phyloP scores from a whole-genome alignment of 1,140 invertebrate genomes.

The Pararge aegeria region DNA sequence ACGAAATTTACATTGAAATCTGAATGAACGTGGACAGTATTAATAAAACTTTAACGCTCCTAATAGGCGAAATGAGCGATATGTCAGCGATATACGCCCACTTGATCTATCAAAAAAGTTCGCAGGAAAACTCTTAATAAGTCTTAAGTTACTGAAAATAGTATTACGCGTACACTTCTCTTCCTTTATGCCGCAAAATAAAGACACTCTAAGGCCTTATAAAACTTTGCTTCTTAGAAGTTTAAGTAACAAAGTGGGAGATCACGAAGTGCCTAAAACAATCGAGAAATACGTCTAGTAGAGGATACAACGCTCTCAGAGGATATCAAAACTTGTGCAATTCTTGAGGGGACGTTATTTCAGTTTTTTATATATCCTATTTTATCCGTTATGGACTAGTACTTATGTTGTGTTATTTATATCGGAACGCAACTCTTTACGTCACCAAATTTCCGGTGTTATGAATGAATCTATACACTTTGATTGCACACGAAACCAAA shows the following conservation, averaged over 20 bases:
- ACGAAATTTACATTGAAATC: too few relatives aligned
- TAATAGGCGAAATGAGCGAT: too few relatives aligned
- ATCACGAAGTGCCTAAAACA: conserved; percentile 12
- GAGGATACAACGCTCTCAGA: not conserved
- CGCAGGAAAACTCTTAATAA: not conserved
- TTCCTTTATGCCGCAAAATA: conserved; percentile 4
- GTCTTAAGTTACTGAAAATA: not conserved
- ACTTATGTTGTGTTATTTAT: too few relatives aligned
- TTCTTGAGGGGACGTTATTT: too few relatives aligned
- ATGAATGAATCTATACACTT: too few relatives aligned
- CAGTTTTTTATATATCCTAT: too few relatives aligned
- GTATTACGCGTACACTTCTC: not conserved
- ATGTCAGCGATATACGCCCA: not conserved
- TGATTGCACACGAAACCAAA: too few relatives aligned
- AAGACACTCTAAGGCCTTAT: conserved; percentile 14
- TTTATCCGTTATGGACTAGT: too few relatives aligned
- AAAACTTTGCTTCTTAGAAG: conserved; percentile 28
- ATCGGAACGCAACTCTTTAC: too few relatives aligned
- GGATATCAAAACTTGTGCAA: not conserved
- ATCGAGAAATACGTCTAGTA: not conserved
- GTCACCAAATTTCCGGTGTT: too few relatives aligned
- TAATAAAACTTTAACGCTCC: too few relatives aligned
- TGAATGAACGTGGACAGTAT: too few relatives aligned
- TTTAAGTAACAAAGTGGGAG: conserved; percentile 24
- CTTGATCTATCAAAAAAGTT: not conserved